Conservation (phyloP, 2,797 vertebrate genomes). For the Danio choprae region DNA sequence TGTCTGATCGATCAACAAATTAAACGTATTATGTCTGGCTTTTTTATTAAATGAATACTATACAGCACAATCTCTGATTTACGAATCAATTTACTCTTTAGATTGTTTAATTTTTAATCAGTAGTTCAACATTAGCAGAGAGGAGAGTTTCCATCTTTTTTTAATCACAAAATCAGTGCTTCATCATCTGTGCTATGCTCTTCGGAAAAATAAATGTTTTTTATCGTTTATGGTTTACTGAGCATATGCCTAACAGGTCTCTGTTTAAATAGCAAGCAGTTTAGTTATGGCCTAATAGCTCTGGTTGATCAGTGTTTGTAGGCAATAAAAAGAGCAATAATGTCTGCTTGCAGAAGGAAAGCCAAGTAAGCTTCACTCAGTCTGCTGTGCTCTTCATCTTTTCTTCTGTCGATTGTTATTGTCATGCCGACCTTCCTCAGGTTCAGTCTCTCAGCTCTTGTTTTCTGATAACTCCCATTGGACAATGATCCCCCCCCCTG, state of each 20-base stretch:
- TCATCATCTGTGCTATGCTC: background rate
- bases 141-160: background rate
- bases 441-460: slow-evolving; percentile 12
- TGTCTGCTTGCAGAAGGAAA: background rate
- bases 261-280: background rate
- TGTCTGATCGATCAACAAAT: too few species aligned
- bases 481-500: background rate
- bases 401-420: background rate
- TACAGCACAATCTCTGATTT: too few species aligned
- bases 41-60: too few species aligned
- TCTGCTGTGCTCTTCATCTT: background rate
- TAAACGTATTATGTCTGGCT: too few species aligned
- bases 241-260: background rate
- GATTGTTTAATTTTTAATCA: too few species aligned
- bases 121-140: background rate
- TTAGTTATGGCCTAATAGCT: background rate
- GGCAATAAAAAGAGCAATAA: slow-evolving; percentile 7
- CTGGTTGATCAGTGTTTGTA: slow-evolving; percentile 3
- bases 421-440: background rate
- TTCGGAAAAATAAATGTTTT: background rate
- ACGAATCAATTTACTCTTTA: too few species aligned
- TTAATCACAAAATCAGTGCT: background rate
- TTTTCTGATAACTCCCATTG: slow-evolving; percentile 6
- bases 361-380: background rate
- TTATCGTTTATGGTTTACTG: slow-evolving; percentile 6